Base-by-base conservation (phyloP, 2,797 vertebrate species). In the Typhlichthys eigenmanni region DNA sequence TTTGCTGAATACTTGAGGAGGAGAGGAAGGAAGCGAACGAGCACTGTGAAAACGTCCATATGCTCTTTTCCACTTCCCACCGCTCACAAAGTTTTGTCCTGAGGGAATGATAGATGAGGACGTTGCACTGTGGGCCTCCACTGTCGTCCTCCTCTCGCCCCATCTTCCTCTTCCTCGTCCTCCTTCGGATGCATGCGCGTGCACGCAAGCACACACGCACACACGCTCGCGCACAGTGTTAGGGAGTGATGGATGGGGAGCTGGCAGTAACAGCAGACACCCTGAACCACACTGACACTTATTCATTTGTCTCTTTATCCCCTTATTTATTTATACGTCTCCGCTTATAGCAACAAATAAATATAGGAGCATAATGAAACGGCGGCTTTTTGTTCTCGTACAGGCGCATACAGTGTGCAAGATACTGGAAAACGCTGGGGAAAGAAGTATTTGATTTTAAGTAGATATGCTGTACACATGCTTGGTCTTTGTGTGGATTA, bases 231-330 rank as follows among this genome's bases (percentile, higher is more conserved):
- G 34, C 80, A 69, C 70, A 67, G 86, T 76, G 76, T 88, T 87
- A 83, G 78, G 76, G 51, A 61, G 74, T 90, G 91, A 92, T 91
- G 85, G 87, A 92, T 89, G 84, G 72, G 56, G 62, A 73, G 74
- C 75, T 85, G 84, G 83, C 78, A 86, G 83, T 84, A 86, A 86
- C 81, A 81, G 80, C 84, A 83, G 83, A 88, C 84, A 84, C 72
- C 74, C 74, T 80, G 70, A 71, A 74, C 79, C 79, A 68, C 76
- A 60, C 79, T 74, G 73, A 74, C 69, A 85, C 85, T 82, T 79
- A 68, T 82, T 87, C 71, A 87, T 81, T 75, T 75, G 66, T 84
- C 72, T 78, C 58, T 3, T 61, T 66, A 68, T 81, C 75, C 81
- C 65, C 67, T 68, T 88, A 73, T 85, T 81, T 76, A 84, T 88